Evolutionary conservation across 2,888 invertebrate genomes (phyloP), one percentile per base, ranked within the genome.

Genomic region (Tinea trinotella): DNA sequence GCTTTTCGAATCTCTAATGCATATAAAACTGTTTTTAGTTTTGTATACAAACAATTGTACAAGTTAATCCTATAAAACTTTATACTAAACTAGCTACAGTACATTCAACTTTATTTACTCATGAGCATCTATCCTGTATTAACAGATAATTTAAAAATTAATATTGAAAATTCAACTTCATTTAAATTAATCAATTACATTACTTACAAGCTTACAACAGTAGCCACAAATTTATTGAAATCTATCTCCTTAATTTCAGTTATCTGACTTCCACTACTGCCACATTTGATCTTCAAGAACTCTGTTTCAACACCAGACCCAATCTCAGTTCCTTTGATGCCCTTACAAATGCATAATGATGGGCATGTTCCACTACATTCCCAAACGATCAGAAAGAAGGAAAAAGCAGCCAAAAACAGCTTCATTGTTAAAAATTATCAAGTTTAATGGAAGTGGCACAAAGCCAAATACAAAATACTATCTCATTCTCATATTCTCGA

Each of bases 171-270:
- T 30, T 30, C 3, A 2, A 30, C 9, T 7, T 30, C n/a, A n/a
- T n/a, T n/a, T n/a, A n/a, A n/a, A n/a, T n/a, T n/a, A n/a, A n/a
- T 24, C 24, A 24, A 7, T 18, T 4, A 52, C 36, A 36, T 15
- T 35, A 88, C 91, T 89, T 85, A 92, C 92, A 92, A 74, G 72
- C 90, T 90, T 53, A 90, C 83, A 59, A 91, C 86, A 65, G 89
- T 88, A 58, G 80, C 80, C 67, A 88, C 88, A 57, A 91, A 74
- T 66, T 87, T 88, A 62, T 87, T 86, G 56, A 92, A 71, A 67
- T 91, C 88, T 60, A 92, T 81, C 67, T 90, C 90, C 59, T 89
- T 89, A 24, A 90, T 71, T 64, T 89, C 89, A 19, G 84, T 83
- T 57, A 91, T 87, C 58, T 87, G 87, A 56, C 88, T 82, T 18